Conservation (phyloP, 2,113 vertebrate genomes). For the Alexandromys fortis region DNA sequence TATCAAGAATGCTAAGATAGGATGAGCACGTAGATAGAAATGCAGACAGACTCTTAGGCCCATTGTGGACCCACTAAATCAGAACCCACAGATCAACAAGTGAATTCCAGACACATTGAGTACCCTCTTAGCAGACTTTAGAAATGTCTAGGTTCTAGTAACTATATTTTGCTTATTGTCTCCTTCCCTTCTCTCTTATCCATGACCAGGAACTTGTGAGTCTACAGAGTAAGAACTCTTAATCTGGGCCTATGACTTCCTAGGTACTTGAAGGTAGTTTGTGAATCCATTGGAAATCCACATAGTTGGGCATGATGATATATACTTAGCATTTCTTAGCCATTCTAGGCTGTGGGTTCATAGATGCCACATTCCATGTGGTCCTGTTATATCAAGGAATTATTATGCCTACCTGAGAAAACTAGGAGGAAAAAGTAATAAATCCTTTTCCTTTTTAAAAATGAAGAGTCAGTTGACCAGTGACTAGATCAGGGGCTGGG, state of each 20-base stretch:
- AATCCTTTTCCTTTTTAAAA: conserved; percentile 21
- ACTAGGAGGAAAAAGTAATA: not conserved
- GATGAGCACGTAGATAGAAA: not conserved
- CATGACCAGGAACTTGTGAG: not conserved
- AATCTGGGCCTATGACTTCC: not conserved
- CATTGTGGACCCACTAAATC: not conserved
- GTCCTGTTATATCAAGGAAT: conserved; percentile 26
- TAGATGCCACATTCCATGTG: not conserved
- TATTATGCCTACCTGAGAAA: not conserved
- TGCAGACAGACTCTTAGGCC: not conserved
- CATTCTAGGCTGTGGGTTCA: not conserved
- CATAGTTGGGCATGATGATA: not conserved
- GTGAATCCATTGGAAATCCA: not conserved
- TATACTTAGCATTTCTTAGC: not conserved
- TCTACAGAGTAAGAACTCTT: not conserved
- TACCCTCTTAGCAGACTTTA: not conserved
- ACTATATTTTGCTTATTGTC: not conserved
- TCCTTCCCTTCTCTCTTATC: not conserved
- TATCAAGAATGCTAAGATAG: not conserved
- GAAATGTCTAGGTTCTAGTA: not conserved
- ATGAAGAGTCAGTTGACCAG: not conserved
- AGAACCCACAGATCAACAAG: not conserved
- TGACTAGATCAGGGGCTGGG: not conserved
- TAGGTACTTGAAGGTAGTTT: not conserved
- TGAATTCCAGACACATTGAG: not conserved